Percentiles rank a stretch among this genome's conserved stretches.
These are phyloP conservation scores for Eptesicus fuscus DNA, from an alignment of 2,113 vertebrate genomes.

Conservation along the genomic window DNA sequence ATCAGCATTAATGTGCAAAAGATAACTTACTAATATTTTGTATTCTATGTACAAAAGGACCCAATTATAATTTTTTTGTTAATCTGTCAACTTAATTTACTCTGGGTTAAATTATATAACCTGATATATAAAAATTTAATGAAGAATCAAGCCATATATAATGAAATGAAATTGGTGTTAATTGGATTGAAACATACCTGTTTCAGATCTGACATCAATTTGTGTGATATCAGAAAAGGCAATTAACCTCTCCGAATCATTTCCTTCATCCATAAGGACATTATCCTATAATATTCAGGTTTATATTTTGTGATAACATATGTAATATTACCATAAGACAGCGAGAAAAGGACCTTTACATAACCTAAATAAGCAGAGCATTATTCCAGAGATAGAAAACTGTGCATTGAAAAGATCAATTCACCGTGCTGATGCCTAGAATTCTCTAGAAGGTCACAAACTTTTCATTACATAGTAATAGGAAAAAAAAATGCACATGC, in stretches of 20 bases:
- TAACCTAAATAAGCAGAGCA: background rate
- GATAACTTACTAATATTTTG: slow-evolving; percentile 19
- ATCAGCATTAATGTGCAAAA: background rate
- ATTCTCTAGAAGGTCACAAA: background rate
- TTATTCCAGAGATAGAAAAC: background rate
- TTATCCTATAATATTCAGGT: background rate
- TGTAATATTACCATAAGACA: background rate
- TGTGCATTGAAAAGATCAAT: background rate
- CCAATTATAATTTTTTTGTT: slow-evolving; percentile 46
- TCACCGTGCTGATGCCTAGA: background rate
- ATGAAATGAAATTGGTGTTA: slow-evolving; percentile 50
- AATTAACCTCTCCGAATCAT: slow-evolving; percentile 47
- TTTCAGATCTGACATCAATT: background rate
- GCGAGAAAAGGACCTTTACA: background rate
- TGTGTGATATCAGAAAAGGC: slow-evolving; percentile 32
- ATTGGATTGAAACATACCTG: slow-evolving; percentile 26
- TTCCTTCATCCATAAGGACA: background rate
- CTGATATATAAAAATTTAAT: slow-evolving; percentile 51
- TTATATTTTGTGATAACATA: background rate
- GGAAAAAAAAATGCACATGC: background rate
- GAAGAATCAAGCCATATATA: slow-evolving; percentile 36
- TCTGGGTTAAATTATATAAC: slow-evolving; percentile 45
- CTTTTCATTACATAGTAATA: background rate
- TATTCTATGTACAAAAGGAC: background rate
- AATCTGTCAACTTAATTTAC: slow-evolving; percentile 59